Percentiles rank a stretch among this genome's conserved stretches.
Evolutionary conservation across 2,888 invertebrate genomes (phyloP).

Genomic region (Blastobasis lacticolella): DNA sequence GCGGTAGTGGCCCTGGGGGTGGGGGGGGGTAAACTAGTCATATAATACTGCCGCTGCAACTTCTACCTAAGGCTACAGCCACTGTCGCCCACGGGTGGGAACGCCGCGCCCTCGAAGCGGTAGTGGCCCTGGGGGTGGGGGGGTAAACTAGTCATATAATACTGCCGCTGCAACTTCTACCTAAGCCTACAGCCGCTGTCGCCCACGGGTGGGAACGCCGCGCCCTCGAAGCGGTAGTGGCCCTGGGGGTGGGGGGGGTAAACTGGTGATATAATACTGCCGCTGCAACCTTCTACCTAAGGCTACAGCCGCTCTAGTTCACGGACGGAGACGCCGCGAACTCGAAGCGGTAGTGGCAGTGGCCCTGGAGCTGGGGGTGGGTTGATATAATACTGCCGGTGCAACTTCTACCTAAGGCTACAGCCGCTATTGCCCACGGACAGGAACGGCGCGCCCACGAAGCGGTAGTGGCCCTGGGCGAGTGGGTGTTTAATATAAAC

Average conservation of each 20-base stretch:
- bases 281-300: too few relatives aligned
- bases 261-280: too few relatives aligned
- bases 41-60: too few relatives aligned
- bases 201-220: constrained; percentile 92
- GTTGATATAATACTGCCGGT: too few relatives aligned
- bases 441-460: constrained; percentile 95
- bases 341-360: constrained; percentile 94
- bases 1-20: constrained; percentile 86
- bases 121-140: constrained; percentile 89
- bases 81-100: constrained; percentile 90
- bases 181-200: constrained; percentile 58
- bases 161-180: too few relatives aligned
- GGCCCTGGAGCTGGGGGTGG: constrained; percentile 68
- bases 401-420: too few relatives aligned
- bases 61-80: too few relatives aligned
- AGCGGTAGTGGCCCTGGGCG: constrained; percentile 90
- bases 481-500: too few relatives aligned
- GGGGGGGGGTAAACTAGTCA: too few relatives aligned
- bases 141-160: too few relatives aligned
- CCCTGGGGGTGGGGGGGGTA: constrained; percentile 76
- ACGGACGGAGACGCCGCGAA: constrained; percentile 95
- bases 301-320: constrained; percentile 18
- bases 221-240: constrained; percentile 94
- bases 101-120: constrained; percentile 94
- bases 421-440: constrained; percentile 83